Evolutionary conservation across 2,888 invertebrate genomes (phyloP), one percentile per base, ranked within the genome.

Genomic region (Adineta ricciae): DNA sequence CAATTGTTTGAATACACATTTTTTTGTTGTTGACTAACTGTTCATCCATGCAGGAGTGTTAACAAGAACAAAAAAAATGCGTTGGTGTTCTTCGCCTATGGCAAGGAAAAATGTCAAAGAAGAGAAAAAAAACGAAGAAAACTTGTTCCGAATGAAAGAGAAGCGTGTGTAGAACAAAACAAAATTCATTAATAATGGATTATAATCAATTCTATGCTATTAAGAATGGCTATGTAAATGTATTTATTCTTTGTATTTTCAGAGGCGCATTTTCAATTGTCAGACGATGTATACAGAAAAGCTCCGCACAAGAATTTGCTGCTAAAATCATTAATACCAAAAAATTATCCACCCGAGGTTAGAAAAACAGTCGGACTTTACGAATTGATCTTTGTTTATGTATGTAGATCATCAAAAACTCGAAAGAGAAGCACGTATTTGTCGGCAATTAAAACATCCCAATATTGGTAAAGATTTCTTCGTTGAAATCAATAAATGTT

Each of bases 251-350:
- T 36, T 50, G 16, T 41, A 93, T 83, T 93, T 50, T 50, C 19
- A 96, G 96, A 92, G 99, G 99, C 90, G 99, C 99, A 88, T 99
- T 99, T 93, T 99, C 99, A 87, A 96, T 99, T 90, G 99, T 99
- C 86, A 94, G 97, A 92, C 93, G 98, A 93, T 99, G 99, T 92
- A 97, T 99, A 89, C 98, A 99, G 92, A 98, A 98, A 92, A 94
- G 95, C 85, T 96, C 97, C 87, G 95, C 96, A 89, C 93, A 95
- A 91, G 99, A 99, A 92, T 99, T 98, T 92, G 99, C 99, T 88
- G 99, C 99, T 90, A 99, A 99, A 94, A 99, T 99, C 88, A 99
- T 99, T 91, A 99, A 99, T 92, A 99, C 99, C 89, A 98, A 98
- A 93, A 99, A 98, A 92, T 93, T 99, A 89, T 97, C 97, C 87